These are phyloP conservation scores for Ageneiosus marmoratus DNA, from an alignment of 2,113 vertebrate species.

Conservation along the genomic window DNA sequence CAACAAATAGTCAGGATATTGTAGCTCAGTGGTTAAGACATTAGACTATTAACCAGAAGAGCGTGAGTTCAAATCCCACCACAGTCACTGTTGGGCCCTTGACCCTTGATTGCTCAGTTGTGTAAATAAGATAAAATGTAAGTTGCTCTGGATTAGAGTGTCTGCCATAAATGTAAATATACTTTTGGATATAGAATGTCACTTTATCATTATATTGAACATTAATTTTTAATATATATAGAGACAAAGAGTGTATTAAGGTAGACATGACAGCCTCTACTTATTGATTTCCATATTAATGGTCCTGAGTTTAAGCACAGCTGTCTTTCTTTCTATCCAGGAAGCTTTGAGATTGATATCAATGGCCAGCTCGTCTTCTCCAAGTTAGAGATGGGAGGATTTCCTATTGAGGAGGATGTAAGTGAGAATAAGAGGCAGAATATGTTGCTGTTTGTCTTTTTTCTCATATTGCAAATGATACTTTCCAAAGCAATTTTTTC, in stretches of 20 bases:
- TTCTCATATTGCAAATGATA: not conserved
- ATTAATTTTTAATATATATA: too few relatives aligned
- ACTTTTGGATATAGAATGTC: not conserved
- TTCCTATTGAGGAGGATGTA: conserved; percentile 81
- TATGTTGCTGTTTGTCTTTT: not conserved
- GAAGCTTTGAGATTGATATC: conserved; percentile 82
- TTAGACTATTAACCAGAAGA: too few relatives aligned
- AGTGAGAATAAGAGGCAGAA: conserved; percentile 65
- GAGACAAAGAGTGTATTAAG: not conserved
- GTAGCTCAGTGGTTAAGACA: too few relatives aligned
- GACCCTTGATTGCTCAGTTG: too few relatives aligned
- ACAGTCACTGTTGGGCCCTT: too few relatives aligned
- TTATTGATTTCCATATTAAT: not conserved
- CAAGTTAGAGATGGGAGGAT: conserved; percentile 81
- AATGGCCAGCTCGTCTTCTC: conserved; percentile 83
- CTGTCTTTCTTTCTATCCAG: conserved; percentile 55
- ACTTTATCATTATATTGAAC: too few relatives aligned
- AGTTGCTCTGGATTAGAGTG: too few relatives aligned
- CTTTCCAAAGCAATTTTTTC: not conserved
- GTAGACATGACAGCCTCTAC: not conserved
- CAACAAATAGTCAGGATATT: too few relatives aligned
- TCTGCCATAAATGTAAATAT: too few relatives aligned
- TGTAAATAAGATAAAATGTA: too few relatives aligned
- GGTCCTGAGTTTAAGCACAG: not conserved
- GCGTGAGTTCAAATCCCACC: too few relatives aligned